These are phyloP conservation scores for Pocillopora damicornis DNA, from an alignment of 64 coral and sea anemone genomes.

Conservation along the genomic window DNA sequence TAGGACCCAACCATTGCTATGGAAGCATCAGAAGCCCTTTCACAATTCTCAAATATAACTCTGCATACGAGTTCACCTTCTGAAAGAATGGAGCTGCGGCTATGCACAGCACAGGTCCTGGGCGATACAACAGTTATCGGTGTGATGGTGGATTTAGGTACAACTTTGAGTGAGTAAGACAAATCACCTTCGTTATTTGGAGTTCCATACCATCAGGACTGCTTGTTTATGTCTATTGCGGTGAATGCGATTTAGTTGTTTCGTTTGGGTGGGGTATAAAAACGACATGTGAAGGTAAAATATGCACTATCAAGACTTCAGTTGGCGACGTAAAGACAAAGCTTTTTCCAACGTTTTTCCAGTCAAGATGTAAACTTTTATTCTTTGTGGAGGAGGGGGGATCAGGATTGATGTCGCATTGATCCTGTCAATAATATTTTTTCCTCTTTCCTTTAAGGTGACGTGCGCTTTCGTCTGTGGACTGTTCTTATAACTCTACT, in stretches of 20 bases:
- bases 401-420: too few species aligned
- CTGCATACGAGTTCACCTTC: slow-evolving; percentile 18
- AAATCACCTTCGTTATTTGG: background rate
- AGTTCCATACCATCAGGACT: background rate
- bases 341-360: too few species aligned
- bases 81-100: slow-evolving; percentile 29
- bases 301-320: too few species aligned
- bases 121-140: background rate
- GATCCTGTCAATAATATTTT: too few species aligned
- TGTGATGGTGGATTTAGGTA: background rate
- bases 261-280: too few species aligned
- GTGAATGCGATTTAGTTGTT: too few species aligned
- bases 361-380: too few species aligned
- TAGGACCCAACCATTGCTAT: slow-evolving; percentile 1
- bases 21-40: background rate
- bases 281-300: too few species aligned
- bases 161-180: background rate
- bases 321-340: too few species aligned
- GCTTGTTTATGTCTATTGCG: background rate
- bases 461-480: slow-evolving; percentile 38
- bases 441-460: background rate
- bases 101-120: slow-evolving; percentile 18
- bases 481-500: slow-evolving; percentile 40
- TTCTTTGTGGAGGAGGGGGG: too few species aligned
- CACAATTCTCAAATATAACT: slow-evolving; percentile 6